A percentile compares a stretch with the other conserved stretches of the same genome.
Evolutionary conservation across 64 coral and sea anemone species (phyloP).

Genomic region (Montipora capricornis): DNA sequence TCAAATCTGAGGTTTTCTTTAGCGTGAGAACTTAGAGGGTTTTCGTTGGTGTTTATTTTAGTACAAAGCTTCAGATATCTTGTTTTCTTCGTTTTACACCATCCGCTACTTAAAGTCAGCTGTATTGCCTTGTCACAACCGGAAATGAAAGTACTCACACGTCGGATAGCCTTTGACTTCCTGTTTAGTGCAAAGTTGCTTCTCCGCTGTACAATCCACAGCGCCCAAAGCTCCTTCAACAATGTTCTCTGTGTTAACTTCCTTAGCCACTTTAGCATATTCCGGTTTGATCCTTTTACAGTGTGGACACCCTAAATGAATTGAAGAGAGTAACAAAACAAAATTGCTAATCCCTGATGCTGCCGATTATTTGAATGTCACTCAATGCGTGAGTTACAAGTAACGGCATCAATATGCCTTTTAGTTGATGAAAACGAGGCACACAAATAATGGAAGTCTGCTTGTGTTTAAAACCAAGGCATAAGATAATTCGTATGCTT

Average conservation of each 20-base stretch:
- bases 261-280: conserved; percentile 74
- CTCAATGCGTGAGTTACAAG: too few species aligned
- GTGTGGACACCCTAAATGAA: conserved; percentile 81
- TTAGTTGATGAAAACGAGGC: too few species aligned
- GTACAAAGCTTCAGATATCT: too few species aligned
- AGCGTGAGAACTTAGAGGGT: too few species aligned
- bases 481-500: too few species aligned
- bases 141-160: conserved; percentile 77
- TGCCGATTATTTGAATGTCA: too few species aligned
- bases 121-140: neutral
- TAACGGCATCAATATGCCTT: too few species aligned
- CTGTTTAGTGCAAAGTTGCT: conserved; percentile 63
- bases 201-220: conserved; percentile 80
- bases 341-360: neutral
- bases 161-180: conserved; percentile 90
- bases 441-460: too few species aligned
- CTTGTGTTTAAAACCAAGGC: too few species aligned
- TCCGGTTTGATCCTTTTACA: conserved; percentile 85
- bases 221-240: conserved; percentile 90
- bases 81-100: neutral
- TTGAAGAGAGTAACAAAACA: neutral
- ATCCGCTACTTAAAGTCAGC: too few species aligned
- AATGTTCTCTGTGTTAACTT: conserved; percentile 80
- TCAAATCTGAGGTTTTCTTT: too few species aligned
- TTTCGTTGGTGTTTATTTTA: too few species aligned